Evolutionary conservation across 2,113 vertebrate species (phyloP).

Genomic region (Hoplias malabaricus): DNA sequence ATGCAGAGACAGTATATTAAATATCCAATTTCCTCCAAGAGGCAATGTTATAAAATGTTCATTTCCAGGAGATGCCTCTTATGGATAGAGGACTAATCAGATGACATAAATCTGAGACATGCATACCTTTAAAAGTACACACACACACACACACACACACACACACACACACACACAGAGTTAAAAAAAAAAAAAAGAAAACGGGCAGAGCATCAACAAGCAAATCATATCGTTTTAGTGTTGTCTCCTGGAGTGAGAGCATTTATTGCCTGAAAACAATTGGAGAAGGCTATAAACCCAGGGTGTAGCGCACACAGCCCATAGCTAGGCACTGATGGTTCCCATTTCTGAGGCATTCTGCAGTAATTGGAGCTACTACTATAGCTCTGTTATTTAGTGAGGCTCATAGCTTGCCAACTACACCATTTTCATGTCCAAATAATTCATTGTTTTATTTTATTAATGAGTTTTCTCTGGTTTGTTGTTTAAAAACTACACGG

Average conservation of each 20-base stretch:
- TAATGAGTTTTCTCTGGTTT: neutral
- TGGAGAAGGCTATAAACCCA: neutral
- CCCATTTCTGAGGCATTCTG: neutral
- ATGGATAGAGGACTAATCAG: conserved; percentile 19
- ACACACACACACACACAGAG: neutral
- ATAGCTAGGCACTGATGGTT: neutral
- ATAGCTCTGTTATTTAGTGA: neutral
- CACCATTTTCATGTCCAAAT: neutral
- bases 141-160: conserved; percentile 4
- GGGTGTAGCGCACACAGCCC: neutral
- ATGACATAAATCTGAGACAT: conserved; percentile 23
- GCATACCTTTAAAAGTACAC: neutral
- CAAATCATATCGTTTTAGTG: conserved; percentile 25
- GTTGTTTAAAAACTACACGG: neutral
- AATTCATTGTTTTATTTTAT: neutral
- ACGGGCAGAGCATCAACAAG: neutral
- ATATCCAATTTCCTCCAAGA: conserved; percentile 26
- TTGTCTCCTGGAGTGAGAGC: conserved; percentile 8
- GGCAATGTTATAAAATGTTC: conserved; percentile 20
- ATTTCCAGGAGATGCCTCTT: conserved; percentile 20
- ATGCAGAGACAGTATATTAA: conserved; percentile 30
- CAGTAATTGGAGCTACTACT: neutral
- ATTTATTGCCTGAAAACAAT: conserved; percentile 21
- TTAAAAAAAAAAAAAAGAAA: too few species aligned
- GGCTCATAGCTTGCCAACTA: neutral